phyloP scores from a whole-genome alignment of 1,140 invertebrate genomes.

The Matsumurasca onukii region DNA sequence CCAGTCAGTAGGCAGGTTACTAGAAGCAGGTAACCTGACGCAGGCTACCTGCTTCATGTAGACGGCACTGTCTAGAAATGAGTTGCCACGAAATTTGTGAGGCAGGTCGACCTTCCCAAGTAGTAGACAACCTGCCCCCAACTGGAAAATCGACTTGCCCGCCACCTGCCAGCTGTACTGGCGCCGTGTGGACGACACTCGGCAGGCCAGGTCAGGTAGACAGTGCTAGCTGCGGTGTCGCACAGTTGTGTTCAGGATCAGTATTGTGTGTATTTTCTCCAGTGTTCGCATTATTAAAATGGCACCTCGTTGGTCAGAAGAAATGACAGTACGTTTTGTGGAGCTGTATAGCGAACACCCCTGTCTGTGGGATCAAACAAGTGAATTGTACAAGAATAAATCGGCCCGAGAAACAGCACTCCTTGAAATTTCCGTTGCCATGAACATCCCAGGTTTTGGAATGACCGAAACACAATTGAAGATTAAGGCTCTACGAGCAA shows the following conservation, averaged over 20 bases:
- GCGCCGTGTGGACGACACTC: not conserved
- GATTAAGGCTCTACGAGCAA: slow-evolving; percentile 16
- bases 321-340: no score
- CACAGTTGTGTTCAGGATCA: not conserved
- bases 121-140: not conserved
- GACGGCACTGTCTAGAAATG: not conserved
- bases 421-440: not conserved
- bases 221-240: not conserved
- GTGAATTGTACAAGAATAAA: slow-evolving; percentile 1
- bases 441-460: slow-evolving; percentile 1
- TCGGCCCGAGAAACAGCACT: slow-evolving; percentile 21
- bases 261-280: not conserved
- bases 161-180: not conserved
- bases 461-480: slow-evolving; percentile 4
- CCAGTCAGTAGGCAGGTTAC: not conserved
- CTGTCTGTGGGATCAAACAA: slow-evolving; percentile 8
- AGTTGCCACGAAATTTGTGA: not conserved
- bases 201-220: not conserved
- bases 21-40: not conserved
- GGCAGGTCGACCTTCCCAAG: not conserved
- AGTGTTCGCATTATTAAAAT: no score
- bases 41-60: not conserved
- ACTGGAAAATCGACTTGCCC: not conserved
- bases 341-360: slow-evolving; percentile 16
- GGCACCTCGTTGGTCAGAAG: no score